Percentiles rank a stretch among this genome's conserved stretches.
Conservation (phyloP, 1,140 invertebrate species). For the Solenopsis invicta region DNA sequence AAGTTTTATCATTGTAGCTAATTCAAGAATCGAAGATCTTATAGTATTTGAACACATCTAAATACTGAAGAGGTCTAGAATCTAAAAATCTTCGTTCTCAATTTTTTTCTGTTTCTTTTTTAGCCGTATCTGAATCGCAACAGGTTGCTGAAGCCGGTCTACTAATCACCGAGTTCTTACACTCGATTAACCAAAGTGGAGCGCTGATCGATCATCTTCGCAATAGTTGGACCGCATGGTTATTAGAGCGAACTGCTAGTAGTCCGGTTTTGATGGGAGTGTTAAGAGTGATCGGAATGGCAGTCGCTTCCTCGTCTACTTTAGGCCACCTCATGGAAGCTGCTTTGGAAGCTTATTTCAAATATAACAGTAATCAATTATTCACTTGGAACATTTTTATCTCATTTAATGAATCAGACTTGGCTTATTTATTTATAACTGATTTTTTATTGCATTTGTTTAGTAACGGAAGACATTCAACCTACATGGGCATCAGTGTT, state of each 20-base stretch:
- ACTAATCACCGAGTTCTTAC: constrained; percentile 86
- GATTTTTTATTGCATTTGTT: constrained; percentile 6
- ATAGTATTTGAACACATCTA: background rate
- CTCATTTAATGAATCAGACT: background rate
- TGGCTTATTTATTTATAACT: background rate
- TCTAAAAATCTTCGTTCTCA: background rate
- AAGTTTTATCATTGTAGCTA: background rate
- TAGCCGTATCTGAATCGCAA: constrained; percentile 86
- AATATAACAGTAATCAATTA: constrained; percentile 81
- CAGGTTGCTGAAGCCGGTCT: constrained; percentile 87
- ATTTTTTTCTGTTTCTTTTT: constrained; percentile 66
- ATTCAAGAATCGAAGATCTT: background rate
- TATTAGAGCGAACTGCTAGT: constrained; percentile 83
- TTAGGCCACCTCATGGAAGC: constrained; percentile 86
- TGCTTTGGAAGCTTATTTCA: constrained; percentile 87
- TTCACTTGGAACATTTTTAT: background rate
- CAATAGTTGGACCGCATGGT: constrained; percentile 83
- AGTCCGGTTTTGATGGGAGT: constrained; percentile 86
- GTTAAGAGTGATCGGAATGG: constrained; percentile 84
- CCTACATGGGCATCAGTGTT: constrained; percentile 86
- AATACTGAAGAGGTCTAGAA: background rate
- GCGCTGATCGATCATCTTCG: constrained; percentile 82
- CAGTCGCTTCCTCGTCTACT: constrained; percentile 84
- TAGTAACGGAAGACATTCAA: constrained; percentile 81
- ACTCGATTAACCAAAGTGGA: constrained; percentile 85